Evolutionary conservation across 2,113 vertebrate species (phyloP), one percentile per base, ranked within the genome.

Genomic region (Lamprologus callipterus): DNA sequence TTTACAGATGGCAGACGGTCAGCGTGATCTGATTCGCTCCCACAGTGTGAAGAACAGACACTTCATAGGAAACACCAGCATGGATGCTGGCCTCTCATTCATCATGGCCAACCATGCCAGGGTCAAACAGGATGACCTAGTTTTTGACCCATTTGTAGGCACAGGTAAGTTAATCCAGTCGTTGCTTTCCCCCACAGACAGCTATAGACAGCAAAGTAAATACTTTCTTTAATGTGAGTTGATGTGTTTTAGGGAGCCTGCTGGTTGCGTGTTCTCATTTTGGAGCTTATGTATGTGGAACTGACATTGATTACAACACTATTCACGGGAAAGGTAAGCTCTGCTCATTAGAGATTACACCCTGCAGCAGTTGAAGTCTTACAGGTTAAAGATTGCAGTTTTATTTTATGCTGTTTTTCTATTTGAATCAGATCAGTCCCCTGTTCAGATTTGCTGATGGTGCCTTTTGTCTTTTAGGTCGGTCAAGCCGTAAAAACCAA

Each of bases 11-110:
- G 98, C 97, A 68, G 98, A 99, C 87, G 99, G 98, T 87, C 98
- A 99, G 83, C 98, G 99, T 92, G 96, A 96, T 45, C 92, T 97
- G 80, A 97, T 97, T 73, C 95, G 96, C 79, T 97, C 96, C 6
- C 97, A 99, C 93, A 99, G 98, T 91, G 97, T 99, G 16, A 99
- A 99, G 95, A 99, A 97, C 94, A 97, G 99, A 84, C 99, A 99
- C 85, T 99, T 98, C n/a, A 99, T 99, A 93, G 99, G 98, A 68
- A 99, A 99, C 94, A 99, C 98, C 0, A 99, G 98, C 92, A 99
- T 99, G 99, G 98, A 99, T 54, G 98, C 99, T 53, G 97, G 98
- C 26, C 96, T 99, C 23, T 98, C 98, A 12, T 98, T 99, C 91
- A 97, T 99, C 75, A 99, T 99, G 98, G 97, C 97, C 80, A 99